Base-by-base conservation (phyloP, 2,113 vertebrate genomes). In the Cephalopholis sonnerati region DNA sequence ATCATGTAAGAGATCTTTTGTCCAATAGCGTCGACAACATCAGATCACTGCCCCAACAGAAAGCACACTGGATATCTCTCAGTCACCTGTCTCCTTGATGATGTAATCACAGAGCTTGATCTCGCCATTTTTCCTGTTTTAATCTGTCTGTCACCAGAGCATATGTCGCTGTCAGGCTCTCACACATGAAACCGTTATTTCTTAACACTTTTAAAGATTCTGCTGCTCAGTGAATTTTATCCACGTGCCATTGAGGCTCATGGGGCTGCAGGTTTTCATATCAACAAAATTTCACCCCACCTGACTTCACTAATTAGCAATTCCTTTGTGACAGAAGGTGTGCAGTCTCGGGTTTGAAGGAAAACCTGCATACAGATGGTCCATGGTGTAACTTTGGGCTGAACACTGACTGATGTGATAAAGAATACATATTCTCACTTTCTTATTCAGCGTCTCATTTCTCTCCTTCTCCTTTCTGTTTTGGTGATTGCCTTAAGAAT, bases 221-320 rank as follows among this genome's bases (percentile, higher is more conserved):
- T 68, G 8, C 24, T 3, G 36, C 61, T 75, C 29, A 16, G 48
- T 71, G 32, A 24, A 50, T 65, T 72, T 65, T 13, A 5, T 62
- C 50, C 2, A 0, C 27, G 58, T 64, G 36, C 27, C 13, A 25
- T 29, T 46, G 55, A 71, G 50, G 57, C 50, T 48, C 58, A 55
- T 17, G 44, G 18, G 48, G 54, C 36, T 5, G 2, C 44, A 41
- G 20, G 62, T 69, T 79, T 82, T 85, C 59, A 55, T 57, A 66
- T 36, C 68, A 82, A 66, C 63, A 64, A 74, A 50, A 32, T 67
- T 24, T 71, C 44, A n/a, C 32, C 61, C 22, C 48, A 81, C 39
- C 53, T 78, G 61, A 81, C 50, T 77, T 81, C 53, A 24, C 41
- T 82, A 79, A 87, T 87, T 79, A 73, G 51, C 24, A 64, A 29